A percentile compares a stretch with the other conserved stretches of the same genome.
These are phyloP conservation scores for Neoitamus cyanurus DNA, from an alignment of 2,888 invertebrate species.

Conservation along the genomic window DNA sequence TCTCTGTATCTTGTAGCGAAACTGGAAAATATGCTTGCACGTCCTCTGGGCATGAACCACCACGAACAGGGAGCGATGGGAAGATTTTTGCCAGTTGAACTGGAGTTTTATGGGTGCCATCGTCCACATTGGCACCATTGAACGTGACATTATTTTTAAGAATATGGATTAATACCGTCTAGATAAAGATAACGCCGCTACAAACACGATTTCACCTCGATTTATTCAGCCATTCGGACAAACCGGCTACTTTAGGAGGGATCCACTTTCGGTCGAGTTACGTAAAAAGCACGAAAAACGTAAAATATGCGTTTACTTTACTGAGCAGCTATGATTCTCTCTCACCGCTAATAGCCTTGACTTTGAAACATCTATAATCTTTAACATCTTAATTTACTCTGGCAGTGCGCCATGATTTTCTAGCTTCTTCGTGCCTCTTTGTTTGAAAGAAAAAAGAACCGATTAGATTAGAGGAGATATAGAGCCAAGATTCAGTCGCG, in stretches of 20 bases:
- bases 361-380: neutral
- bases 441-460: neutral
- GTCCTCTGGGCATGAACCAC: neutral
- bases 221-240: neutral
- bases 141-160: slow-evolving; percentile 37
- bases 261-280: neutral
- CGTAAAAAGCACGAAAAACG: neutral
- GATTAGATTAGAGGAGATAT: neutral
- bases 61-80: neutral
- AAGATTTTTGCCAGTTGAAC: neutral
- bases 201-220: neutral
- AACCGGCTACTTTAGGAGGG: neutral
- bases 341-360: neutral
- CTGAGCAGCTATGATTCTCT: neutral
- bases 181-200: slow-evolving; percentile 5
- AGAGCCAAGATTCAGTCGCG: neutral
- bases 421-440: neutral
- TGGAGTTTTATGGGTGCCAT: neutral
- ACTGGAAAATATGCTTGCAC: neutral
- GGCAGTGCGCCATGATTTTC: neutral
- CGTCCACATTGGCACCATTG: slow-evolving; percentile 36
- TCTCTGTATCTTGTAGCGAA: slow-evolving; percentile 6
- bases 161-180: slow-evolving; percentile 32
- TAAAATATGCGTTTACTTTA: neutral
- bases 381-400: neutral